phyloP scores from a whole-genome alignment of 1,140 invertebrate species.

The Drosophila quadrilineata region DNA sequence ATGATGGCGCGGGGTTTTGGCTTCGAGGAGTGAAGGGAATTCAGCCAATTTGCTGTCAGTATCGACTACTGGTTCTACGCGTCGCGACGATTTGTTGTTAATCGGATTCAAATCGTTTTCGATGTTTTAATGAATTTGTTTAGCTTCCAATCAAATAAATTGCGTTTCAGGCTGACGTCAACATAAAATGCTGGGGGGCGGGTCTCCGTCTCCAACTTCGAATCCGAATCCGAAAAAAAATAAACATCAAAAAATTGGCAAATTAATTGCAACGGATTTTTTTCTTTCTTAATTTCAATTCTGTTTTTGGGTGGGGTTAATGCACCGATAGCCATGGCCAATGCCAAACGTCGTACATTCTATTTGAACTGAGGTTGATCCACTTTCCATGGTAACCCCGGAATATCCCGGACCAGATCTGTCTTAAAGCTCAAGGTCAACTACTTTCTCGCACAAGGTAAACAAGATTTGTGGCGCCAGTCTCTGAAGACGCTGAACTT shows the following conservation, averaged over 20 bases:
- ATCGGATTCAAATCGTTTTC: conserved; percentile 7
- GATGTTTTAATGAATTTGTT: conserved; percentile 29
- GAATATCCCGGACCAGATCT: conserved; percentile 25
- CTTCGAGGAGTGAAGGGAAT: no score
- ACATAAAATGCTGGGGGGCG: conserved; percentile 20
- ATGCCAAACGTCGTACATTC: neutral
- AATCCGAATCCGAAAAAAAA: no score
- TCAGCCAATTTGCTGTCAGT: conserved; percentile 1
- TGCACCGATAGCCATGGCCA: conserved; percentile 44
- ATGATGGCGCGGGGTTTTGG: no score
- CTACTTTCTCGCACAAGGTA: conserved; percentile 71
- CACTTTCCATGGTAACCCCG: conserved; percentile 43
- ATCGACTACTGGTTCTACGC: conserved; percentile 69
- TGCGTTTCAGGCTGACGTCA: conserved; percentile 31
- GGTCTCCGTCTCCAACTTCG: no score
- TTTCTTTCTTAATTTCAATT: no score
- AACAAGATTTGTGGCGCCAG: conserved; percentile 72
- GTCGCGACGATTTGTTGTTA: neutral
- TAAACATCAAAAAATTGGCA: neutral
- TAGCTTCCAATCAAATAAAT: conserved; percentile 24
- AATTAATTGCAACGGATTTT: conserved; percentile 22
- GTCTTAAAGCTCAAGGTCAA: conserved; percentile 53
- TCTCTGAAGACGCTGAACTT: conserved; percentile 55
- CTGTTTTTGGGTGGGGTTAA: conserved; percentile 57
- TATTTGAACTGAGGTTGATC: conserved; percentile 4